Conservation (phyloP, 2,113 vertebrate genomes). For the Guaruba guarouba region DNA sequence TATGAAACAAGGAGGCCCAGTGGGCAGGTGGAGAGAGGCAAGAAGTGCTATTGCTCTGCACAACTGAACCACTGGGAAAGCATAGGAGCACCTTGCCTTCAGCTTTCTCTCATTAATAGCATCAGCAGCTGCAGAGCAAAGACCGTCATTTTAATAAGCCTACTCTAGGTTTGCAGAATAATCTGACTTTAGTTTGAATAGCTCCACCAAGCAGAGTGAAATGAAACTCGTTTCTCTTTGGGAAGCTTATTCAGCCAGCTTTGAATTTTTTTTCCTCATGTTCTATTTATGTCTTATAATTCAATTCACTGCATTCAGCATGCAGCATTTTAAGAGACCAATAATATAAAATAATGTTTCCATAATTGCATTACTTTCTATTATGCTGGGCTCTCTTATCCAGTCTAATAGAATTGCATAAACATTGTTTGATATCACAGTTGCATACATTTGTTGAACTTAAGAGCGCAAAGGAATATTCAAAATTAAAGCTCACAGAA, state of each 20-base stretch:
- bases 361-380: conserved; percentile 39
- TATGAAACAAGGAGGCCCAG: not conserved
- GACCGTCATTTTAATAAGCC: not conserved
- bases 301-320: conserved; percentile 34
- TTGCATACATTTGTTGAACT: conserved; percentile 5
- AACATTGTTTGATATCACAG: not conserved
- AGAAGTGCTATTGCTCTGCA: not conserved
- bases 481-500: not conserved
- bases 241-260: not conserved
- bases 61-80: not conserved
- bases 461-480: not conserved
- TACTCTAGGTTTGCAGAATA: not conserved
- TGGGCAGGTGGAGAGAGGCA: not conserved
- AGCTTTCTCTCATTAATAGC: not conserved
- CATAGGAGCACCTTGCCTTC: not conserved
- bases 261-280: conserved; percentile 24
- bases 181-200: not conserved
- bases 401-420: not conserved
- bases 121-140: not conserved
- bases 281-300: conserved; percentile 60
- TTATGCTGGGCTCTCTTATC: conserved; percentile 10
- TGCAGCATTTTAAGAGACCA: conserved; percentile 15
- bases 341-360: conserved; percentile 7
- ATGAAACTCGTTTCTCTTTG: not conserved
- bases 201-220: not conserved